Conservation (phyloP, 1,140 invertebrate genomes). For the Potamilus streckersoni region DNA sequence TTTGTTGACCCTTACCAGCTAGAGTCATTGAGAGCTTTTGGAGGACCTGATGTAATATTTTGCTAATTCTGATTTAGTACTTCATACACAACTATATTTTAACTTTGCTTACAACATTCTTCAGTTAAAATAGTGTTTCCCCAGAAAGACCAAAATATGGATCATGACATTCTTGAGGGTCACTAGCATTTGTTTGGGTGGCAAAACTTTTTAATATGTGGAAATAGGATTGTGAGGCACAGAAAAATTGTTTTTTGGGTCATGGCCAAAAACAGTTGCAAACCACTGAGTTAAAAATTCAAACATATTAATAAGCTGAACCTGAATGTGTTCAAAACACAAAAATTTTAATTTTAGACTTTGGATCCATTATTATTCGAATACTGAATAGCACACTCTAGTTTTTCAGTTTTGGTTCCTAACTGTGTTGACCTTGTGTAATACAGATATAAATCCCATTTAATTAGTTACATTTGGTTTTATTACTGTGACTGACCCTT, state of each 20-base stretch:
- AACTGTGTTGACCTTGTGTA: too few relatives aligned
- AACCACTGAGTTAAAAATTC: too few relatives aligned
- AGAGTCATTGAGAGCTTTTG: slow-evolving; percentile 7
- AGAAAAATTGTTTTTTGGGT: background rate
- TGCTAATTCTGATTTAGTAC: background rate
- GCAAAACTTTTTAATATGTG: background rate
- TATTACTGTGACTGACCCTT: too few relatives aligned
- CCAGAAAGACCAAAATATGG: background rate
- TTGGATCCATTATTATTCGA: too few relatives aligned
- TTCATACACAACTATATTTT: background rate
- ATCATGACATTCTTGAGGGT: background rate
- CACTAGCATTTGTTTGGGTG: background rate
- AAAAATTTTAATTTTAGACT: too few relatives aligned
- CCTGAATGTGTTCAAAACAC: too few relatives aligned
- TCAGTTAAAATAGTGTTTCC: too few relatives aligned
- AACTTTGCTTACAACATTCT: background rate
- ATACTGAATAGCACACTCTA: too few relatives aligned
- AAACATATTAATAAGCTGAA: too few relatives aligned
- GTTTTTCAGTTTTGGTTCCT: too few relatives aligned
- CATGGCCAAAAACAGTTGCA: background rate
- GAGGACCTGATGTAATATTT: slow-evolving; percentile 18
- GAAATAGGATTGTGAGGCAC: background rate
- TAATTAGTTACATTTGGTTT: too few relatives aligned
- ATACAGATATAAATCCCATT: too few relatives aligned
- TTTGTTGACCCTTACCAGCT: slow-evolving; percentile 21